Evolutionary conservation across 2,888 invertebrate species (phyloP).

Genomic region (Stenodera caucasica): DNA sequence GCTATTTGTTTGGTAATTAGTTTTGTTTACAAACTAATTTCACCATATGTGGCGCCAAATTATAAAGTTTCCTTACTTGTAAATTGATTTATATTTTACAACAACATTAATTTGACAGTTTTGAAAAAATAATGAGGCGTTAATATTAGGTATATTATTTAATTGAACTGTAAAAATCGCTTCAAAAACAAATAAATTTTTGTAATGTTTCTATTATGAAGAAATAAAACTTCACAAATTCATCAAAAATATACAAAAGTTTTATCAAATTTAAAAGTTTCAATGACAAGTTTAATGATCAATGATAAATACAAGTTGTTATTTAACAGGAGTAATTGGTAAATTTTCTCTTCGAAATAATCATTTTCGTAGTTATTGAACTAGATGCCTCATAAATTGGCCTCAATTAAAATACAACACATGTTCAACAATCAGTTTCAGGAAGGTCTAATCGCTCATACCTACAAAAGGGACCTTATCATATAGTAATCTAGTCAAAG

Average conservation of each 20-base stretch:
- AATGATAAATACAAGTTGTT: too few species aligned
- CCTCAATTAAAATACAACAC: neutral
- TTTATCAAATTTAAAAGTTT: too few species aligned
- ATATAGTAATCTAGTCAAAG: too few species aligned
- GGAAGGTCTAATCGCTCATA: neutral
- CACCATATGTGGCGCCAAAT: slow-evolving; percentile 26
- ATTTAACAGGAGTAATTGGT: too few species aligned
- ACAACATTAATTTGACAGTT: slow-evolving; percentile 1
- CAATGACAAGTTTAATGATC: too few species aligned
- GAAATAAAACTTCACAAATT: neutral
- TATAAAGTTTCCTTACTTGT: slow-evolving; percentile 16
- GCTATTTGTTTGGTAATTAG: neutral
- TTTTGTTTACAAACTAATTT: slow-evolving; percentile 20
- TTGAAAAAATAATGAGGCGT: neutral
- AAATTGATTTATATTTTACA: slow-evolving; percentile 23
- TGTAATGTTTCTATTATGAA: neutral
- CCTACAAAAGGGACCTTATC: too few species aligned
- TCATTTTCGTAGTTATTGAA: neutral
- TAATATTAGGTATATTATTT: neutral
- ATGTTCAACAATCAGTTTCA: neutral
- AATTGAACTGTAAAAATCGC: neutral
- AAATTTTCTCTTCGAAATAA: too few species aligned
- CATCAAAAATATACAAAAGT: neutral
- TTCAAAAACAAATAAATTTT: neutral
- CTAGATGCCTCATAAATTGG: neutral